Evolutionary conservation across 2,888 invertebrate species (phyloP), one percentile per base, ranked within the genome.

Genomic region (Aricia artaxerxes): DNA sequence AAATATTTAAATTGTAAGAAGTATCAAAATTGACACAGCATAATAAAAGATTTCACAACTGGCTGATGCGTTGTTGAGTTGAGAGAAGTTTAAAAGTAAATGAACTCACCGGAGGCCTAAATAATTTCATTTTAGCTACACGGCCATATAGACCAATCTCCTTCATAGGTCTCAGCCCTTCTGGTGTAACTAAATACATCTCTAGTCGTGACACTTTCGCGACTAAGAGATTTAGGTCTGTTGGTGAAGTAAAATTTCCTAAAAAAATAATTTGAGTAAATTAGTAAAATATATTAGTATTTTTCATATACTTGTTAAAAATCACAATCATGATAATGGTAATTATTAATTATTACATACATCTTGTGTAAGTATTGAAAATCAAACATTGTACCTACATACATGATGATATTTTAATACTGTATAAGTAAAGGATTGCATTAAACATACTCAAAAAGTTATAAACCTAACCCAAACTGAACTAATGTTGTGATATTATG

Each of bases 171-270:
- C 98, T 95, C 69, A 99, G 94, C 0, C 99, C 99, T 92, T 99
- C 99, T 0, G 99, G 98, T 0, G 99, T 98, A 11, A 99, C 99
- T 78, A 98, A 94, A 94, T 99, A 98, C 88, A 99, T 98, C 93
- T 99, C 99, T 82, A 99, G 94, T 35, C 98, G 96, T 81, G 98
- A 98, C 88, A 98, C 99, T 90, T 99, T 99, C 0, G 99, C 99
- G 81, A 99, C 96, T 84, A 99, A 96, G 80, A 99, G 95, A 94
- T 99, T 99, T 81, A 99, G 94, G 92, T 99, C 99, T 84, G 97
- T 97, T 0, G 97, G 96, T 11, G 98, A 98, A 77, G 99, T 99
- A 88, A 99, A 99, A 91, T 99, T 98, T 79, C 99, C 99, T 98
- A 87, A 61, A 93, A 31, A 73, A 38, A 40, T 9, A 5, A 64